Conservation (phyloP, 2,797 vertebrate species). For the Diceros bicornis region DNA sequence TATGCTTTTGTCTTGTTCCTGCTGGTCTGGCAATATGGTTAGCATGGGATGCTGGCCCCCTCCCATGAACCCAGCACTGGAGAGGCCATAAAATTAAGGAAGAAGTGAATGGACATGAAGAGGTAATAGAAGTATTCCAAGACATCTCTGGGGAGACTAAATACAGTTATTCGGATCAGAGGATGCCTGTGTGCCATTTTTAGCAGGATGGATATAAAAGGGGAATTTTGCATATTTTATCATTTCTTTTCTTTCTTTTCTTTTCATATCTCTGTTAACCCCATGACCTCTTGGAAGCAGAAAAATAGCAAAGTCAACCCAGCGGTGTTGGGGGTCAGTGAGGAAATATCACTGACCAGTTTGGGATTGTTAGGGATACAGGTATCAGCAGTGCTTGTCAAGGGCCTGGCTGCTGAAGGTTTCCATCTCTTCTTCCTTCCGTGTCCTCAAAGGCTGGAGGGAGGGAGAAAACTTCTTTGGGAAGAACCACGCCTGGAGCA, state of each 20-base stretch:
- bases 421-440: background rate
- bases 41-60: too few species aligned
- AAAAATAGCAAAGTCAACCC: background rate
- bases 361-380: background rate
- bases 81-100: background rate
- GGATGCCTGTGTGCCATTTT: background rate
- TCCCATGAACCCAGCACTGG: background rate
- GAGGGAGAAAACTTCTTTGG: background rate
- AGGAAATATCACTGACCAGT: background rate
- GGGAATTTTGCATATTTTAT: too few species aligned
- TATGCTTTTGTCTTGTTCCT: background rate
- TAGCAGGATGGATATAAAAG: background rate
- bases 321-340: rapidly evolving
- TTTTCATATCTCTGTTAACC: background rate
- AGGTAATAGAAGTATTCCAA: background rate
- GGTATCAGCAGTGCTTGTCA: background rate
- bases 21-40: background rate
- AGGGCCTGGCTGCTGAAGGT: background rate
- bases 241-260: background rate
- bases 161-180: background rate
- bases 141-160: background rate
- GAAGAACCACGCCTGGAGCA: background rate
- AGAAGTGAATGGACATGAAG: background rate
- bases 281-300: background rate
- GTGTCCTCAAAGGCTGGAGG: background rate